phyloP scores from a whole-genome alignment of 2,113 vertebrate genomes.

The Muntiacus muntjak region DNA sequence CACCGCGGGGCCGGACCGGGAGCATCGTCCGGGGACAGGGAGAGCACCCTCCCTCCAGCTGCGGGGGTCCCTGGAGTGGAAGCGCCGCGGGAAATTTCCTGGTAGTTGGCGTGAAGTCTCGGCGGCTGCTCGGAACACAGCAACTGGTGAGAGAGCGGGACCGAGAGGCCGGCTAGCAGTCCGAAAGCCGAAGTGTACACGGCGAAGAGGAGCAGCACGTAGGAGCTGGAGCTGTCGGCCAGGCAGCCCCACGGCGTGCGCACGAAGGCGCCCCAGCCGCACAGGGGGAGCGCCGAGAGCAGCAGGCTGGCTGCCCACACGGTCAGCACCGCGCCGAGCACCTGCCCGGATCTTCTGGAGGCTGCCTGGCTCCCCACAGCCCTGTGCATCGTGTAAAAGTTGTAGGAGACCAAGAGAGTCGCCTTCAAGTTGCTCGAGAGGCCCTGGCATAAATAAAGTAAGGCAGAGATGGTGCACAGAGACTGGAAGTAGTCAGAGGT shows the following conservation, averaged over 20 bases:
- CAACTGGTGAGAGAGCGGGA: slow-evolving; percentile 87
- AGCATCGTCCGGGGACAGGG: slow-evolving; percentile 80
- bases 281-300: slow-evolving; percentile 89
- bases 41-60: slow-evolving; percentile 72
- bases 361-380: slow-evolving; percentile 70
- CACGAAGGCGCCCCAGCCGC: slow-evolving; percentile 91
- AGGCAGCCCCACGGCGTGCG: slow-evolving; percentile 91
- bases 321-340: slow-evolving; percentile 48
- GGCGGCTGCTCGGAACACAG: slow-evolving; percentile 90
- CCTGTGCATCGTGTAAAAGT: slow-evolving; percentile 87
- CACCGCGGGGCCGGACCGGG: background rate
- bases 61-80: slow-evolving; percentile 78
- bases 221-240: slow-evolving; percentile 84
- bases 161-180: slow-evolving; percentile 84
- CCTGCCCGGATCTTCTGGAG: slow-evolving; percentile 62
- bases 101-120: slow-evolving; percentile 75
- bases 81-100: slow-evolving; percentile 77
- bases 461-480: slow-evolving; percentile 89
- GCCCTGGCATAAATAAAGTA: slow-evolving; percentile 93
- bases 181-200: slow-evolving; percentile 87
- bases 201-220: slow-evolving; percentile 83
- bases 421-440: slow-evolving; percentile 94
- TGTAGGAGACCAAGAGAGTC: slow-evolving; percentile 89
- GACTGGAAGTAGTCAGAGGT: slow-evolving; percentile 69
- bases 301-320: slow-evolving; percentile 88